Conservation (phyloP, 2,113 vertebrate species). For the Cinclus cinclus region DNA sequence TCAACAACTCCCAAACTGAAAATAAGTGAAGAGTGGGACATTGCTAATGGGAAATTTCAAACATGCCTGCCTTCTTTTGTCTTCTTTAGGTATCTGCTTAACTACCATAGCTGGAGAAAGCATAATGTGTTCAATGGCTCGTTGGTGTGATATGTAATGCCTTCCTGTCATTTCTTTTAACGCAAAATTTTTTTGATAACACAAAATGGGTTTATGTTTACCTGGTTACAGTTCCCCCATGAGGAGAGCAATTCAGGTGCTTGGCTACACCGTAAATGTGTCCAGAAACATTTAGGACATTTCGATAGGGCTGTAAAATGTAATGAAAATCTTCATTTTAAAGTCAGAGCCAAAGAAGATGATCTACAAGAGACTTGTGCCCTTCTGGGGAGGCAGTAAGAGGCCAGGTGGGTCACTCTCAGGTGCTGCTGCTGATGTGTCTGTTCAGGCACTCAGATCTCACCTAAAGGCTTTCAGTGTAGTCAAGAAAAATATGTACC, state of each 20-base stretch:
- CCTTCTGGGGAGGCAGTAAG: neutral
- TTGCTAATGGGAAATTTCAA: neutral
- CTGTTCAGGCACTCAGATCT: neutral
- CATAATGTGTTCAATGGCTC: neutral
- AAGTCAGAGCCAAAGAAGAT: neutral
- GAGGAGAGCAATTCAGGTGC: neutral
- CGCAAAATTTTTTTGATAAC: neutral
- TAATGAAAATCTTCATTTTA: neutral
- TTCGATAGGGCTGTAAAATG: neutral
- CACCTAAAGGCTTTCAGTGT: neutral
- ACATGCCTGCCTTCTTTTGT: neutral
- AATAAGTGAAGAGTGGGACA: neutral
- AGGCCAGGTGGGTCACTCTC: neutral
- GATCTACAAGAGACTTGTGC: neutral
- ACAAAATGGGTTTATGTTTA: neutral
- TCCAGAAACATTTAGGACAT: neutral
- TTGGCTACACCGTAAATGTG: neutral
- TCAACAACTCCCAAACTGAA: neutral
- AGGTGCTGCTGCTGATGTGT: accelerated
- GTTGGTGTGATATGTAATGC: neutral
- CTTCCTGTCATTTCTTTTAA: neutral
- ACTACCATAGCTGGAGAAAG: neutral
- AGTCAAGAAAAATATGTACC: neutral
- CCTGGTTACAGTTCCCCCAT: neutral
- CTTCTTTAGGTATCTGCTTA: neutral